Evolutionary conservation across 2,113 vertebrate species (phyloP), one percentile per base, ranked within the genome.

Genomic region (Lethenteron camtschaticum): DNA sequence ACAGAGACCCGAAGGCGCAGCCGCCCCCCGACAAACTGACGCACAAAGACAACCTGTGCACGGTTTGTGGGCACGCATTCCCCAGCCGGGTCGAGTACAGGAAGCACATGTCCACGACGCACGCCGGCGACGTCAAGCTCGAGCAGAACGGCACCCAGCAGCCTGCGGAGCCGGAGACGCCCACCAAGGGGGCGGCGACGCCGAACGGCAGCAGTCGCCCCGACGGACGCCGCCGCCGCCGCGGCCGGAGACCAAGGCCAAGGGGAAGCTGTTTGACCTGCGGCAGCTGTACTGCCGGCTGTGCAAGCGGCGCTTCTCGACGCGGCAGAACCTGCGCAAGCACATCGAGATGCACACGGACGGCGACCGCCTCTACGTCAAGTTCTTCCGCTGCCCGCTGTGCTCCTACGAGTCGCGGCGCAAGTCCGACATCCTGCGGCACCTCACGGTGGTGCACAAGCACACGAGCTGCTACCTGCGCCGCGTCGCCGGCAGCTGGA

Each of bases 341-440:
- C 92, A 96, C 81, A 96, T 96, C 24, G 88, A 91, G 75, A 81
- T 94, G 77, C 92, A 96, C 83, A 94, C 90, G 55, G 92, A 96
- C 73, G 89, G 89, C 73, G 92, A 85, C 69, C 88, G 91, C 80
- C 87, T 96, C 80, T 96, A 89, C 78, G 90, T 96, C 70, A 96
- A 96, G 78, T 96, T 96, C 81, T 96, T 91, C 81, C 85, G 88
- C 79, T 96, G 92, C 80, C 90, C 92, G 0, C 86, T 92, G 63
- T 96, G 90, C 77, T 81, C 84, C 74, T 96, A 96, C 0, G 89
- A 95, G 82, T 90, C 90, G 0, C 89, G 90, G 1, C 88, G 92
- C 76, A 96, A 95, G 59, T 85, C 89, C 0, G 90, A 96, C 75
- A 90, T 96, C 73, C 84, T 95, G 73, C 82, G 92, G 3, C 92